Percentiles rank a stretch among this genome's conserved stretches.
These are phyloP conservation scores for Oxyura jamaicensis DNA, from an alignment of 2,113 vertebrate genomes.

Conservation along the genomic window DNA sequence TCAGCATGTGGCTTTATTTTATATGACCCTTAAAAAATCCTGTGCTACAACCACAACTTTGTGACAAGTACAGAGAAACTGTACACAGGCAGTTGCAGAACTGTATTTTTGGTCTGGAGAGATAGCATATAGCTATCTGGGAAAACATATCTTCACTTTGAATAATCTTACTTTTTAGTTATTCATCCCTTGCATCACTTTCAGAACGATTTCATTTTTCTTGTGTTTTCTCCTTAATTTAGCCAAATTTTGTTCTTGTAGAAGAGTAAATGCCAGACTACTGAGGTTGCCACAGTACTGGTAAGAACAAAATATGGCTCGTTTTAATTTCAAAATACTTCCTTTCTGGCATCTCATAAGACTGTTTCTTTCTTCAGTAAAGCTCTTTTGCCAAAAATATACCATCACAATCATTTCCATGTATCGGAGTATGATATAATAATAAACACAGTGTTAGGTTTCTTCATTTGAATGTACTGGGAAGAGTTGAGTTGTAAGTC, in stretches of 20 bases:
- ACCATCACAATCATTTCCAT: neutral
- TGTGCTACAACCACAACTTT: neutral
- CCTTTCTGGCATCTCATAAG: neutral
- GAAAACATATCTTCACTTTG: neutral
- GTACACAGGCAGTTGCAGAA: neutral
- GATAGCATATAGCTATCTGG: neutral
- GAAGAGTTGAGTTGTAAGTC: neutral
- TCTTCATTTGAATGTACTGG: neutral
- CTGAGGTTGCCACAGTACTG: neutral
- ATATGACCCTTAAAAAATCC: neutral
- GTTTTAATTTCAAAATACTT: neutral
- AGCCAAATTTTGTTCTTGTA: neutral
- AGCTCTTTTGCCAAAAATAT: slow-evolving; percentile 30
- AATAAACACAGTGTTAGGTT: slow-evolving; percentile 10
- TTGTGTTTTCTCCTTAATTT: neutral
- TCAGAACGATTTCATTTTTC: neutral
- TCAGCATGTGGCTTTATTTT: neutral
- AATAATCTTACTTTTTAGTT: neutral
- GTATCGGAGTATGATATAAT: neutral
- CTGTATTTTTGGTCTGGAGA: neutral
- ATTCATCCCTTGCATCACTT: neutral
- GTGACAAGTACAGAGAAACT: neutral
- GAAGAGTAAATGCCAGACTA: neutral
- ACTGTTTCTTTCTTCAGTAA: neutral
- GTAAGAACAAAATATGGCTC: neutral